Evolutionary conservation across 2,888 invertebrate genomes (phyloP), one percentile per base, ranked within the genome.

Genomic region (Amblyteles armatorius): DNA sequence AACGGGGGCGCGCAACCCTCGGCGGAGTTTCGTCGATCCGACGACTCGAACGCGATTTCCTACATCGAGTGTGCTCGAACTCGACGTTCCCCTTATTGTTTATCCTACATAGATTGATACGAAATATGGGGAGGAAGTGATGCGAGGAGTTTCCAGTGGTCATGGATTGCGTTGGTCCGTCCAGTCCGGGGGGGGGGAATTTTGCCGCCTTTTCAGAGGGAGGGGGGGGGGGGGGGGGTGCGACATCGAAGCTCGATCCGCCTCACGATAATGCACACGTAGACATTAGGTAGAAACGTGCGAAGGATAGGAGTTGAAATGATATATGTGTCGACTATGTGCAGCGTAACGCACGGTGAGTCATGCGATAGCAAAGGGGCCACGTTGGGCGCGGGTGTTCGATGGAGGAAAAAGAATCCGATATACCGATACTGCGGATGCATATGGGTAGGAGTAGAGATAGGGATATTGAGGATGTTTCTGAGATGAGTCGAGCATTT

Each of bases 261-360:
- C 40, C 36, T 7, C 40, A 29, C n/a, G 22, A 33, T 48, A 22
- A 79, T 72, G 13, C 68, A 50, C 22, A 67, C n/a, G 68, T 55
- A 40, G 29, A 67, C 13, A 77, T 77, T 57, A 36, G 13, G n/a
- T 13, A 44, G 68, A 36, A 36, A 40, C 11, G 33, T 22, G n/a
- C 36, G 55, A 52, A 7, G 65, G 36, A 63, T 50, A 52, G 65
- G 40, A 72, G 48, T 48, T 74, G 50, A 77, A 80, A 77, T 63
- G 71, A 57, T 72, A 76, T 48, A 19, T 40, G 40, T 65, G 65
- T 68, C 6, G 26, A 11, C 19, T 16, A 72, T 67, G 52, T 55
- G 52, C 79, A 71, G 26, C 69, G 74, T 71, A 65, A 79, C 71
- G 55, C 63, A 71, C 48, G 44, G 57, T 83, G 83, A 79, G 74